Evolutionary conservation across 1,140 invertebrate species (phyloP).

Genomic region (Oreohelix idahoensis): DNA sequence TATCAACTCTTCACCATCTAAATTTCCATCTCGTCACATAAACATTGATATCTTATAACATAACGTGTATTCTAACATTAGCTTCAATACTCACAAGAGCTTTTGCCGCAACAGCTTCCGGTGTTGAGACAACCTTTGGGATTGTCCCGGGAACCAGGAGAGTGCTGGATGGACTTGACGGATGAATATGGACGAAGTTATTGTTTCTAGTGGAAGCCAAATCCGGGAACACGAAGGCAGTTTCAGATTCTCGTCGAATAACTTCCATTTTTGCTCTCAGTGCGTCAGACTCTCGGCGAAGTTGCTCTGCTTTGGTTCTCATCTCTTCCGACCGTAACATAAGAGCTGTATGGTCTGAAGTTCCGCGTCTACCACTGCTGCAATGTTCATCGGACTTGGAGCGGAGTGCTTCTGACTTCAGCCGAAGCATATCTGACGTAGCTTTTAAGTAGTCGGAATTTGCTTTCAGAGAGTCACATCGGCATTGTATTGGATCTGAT

Average conservation of each 20-base stretch:
- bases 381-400: constrained; percentile 23
- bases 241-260: constrained; percentile 17
- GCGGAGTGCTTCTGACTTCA: constrained; percentile 34
- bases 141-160: neutral
- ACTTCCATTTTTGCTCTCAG: constrained; percentile 18
- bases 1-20: no score
- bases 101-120: neutral
- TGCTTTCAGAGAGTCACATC: constrained; percentile 36
- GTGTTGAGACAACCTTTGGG: neutral
- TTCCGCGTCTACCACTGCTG: neutral
- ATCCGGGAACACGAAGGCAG: constrained; percentile 35
- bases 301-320: constrained; percentile 15
- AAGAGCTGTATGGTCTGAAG: constrained; percentile 4
- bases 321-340: neutral
- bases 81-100: neutral
- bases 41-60: no score
- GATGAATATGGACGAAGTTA: neutral
- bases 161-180: neutral
- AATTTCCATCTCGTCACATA: no score
- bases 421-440: constrained; percentile 34
- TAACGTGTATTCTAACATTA: neutral
- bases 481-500: constrained; percentile 36
- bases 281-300: constrained; percentile 32
- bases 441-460: constrained; percentile 37
- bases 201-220: neutral